Conservation (phyloP, 1,140 invertebrate species). For the Diachasma alloeum region DNA sequence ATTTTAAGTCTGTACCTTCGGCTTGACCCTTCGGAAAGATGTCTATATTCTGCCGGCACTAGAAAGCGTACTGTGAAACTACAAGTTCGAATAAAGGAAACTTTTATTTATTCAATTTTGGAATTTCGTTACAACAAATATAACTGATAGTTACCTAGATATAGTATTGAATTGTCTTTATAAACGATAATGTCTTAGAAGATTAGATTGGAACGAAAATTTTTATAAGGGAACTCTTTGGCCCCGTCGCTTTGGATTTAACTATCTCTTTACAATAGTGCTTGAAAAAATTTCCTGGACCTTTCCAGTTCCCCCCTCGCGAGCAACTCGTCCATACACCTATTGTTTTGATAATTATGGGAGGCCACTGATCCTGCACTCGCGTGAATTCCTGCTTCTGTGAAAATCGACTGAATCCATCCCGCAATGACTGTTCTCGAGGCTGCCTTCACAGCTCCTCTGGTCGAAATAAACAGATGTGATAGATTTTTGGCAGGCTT, state of each 20-base stretch:
- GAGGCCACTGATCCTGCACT: slow-evolving; percentile 43
- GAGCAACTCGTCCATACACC: slow-evolving; percentile 35
- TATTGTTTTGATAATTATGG: slow-evolving; percentile 23
- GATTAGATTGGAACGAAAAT: not conserved
- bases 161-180: too few relatives aligned
- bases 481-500: not conserved
- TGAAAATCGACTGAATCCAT: slow-evolving; percentile 43
- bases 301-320: slow-evolving; percentile 34
- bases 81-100: too few relatives aligned
- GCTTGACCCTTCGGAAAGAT: too few relatives aligned
- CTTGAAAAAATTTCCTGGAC: slow-evolving; percentile 34
- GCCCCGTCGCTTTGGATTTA: not conserved
- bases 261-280: too few relatives aligned
- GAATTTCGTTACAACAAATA: not conserved
- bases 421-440: slow-evolving; percentile 36
- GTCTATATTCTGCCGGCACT: too few relatives aligned
- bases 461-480: slow-evolving; percentile 33
- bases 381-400: slow-evolving; percentile 39
- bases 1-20: too few relatives aligned
- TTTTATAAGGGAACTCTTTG: not conserved
- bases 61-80: too few relatives aligned
- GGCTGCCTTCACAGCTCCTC: slow-evolving; percentile 38
- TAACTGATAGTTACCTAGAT: too few relatives aligned
- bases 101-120: too few relatives aligned
- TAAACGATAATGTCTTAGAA: too few relatives aligned